Evolutionary conservation across 1,140 invertebrate species (phyloP).

Genomic region (Armadillidium nasatum): DNA sequence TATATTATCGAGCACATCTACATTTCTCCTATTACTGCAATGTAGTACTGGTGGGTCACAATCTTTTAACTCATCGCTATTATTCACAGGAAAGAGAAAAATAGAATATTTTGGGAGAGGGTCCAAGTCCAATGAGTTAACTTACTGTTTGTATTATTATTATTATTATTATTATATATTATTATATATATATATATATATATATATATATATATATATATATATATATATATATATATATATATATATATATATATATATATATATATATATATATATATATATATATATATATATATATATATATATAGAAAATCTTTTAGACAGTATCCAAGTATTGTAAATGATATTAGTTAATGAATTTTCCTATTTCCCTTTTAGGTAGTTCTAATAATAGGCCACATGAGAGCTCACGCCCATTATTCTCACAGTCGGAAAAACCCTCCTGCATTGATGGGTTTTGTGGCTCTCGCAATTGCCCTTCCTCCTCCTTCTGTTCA

Average conservation of each 20-base stretch:
- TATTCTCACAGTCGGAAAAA: constrained; percentile 82
- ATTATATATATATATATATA: too few species aligned
- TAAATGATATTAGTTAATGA: neutral
- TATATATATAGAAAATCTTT: too few species aligned
- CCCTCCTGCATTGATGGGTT: constrained; percentile 75
- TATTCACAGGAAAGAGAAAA: too few species aligned
- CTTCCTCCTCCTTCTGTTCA: constrained; percentile 92
- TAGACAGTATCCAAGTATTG: neutral
- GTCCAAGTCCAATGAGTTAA: too few species aligned
- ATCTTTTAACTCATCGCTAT: too few species aligned
- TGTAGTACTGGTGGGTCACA: too few species aligned
- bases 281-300: constrained; percentile 6
- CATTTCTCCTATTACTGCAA: too few species aligned
- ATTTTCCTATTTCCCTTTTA: constrained; percentile 50
- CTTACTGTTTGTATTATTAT: too few species aligned
- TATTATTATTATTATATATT: too few species aligned
- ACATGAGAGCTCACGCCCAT: constrained; percentile 82
- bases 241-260: constrained; percentile 6
- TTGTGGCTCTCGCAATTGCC: constrained; percentile 91
- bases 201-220: too few species aligned
- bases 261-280: constrained; percentile 6
- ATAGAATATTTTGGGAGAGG: too few species aligned
- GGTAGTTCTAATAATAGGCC: constrained; percentile 86
- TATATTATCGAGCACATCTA: too few species aligned
- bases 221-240: constrained; percentile 1